Evolutionary conservation across 1,140 invertebrate species (phyloP).

Genomic region (Harpegnathos saltator): DNA sequence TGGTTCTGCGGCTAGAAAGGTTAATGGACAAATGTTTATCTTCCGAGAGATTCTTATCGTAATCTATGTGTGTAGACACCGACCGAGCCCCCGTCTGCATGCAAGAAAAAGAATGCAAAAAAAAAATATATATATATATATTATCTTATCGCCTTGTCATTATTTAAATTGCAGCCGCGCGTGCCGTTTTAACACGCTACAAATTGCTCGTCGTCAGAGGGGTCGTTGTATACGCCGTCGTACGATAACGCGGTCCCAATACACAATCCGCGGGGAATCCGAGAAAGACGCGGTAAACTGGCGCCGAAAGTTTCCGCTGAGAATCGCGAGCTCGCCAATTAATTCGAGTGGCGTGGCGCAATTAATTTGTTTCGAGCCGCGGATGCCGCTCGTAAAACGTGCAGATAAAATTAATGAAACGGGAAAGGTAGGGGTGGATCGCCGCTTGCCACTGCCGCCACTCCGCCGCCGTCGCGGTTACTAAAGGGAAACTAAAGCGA

Average conservation of each 20-base stretch:
- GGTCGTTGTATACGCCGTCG: conserved; percentile 23
- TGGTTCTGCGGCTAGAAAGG: conserved; percentile 18
- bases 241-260: conserved; percentile 24
- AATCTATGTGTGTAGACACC: conserved; percentile 23
- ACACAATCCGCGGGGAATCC: conserved; percentile 31
- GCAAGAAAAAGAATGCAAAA: conserved; percentile 25
- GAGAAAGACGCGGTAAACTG: conserved; percentile 41
- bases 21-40: conserved; percentile 57
- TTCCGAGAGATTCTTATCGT: conserved; percentile 34
- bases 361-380: conserved; percentile 79
- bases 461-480: conserved; percentile 52
- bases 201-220: conserved; percentile 29
- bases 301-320: conserved; percentile 41
- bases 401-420: conserved; percentile 79
- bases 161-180: conserved; percentile 38
- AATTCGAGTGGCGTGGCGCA: conserved; percentile 77
- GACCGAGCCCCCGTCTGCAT: neutral
- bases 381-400: conserved; percentile 77
- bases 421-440: conserved; percentile 40
- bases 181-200: conserved; percentile 24
- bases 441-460: conserved; percentile 43
- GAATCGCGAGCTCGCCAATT: conserved; percentile 72
- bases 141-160: neutral
- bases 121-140: conserved; percentile 21
- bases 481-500: conserved; percentile 52